phyloP scores from a whole-genome alignment of 2,113 vertebrate species.

The Mus pahari region DNA sequence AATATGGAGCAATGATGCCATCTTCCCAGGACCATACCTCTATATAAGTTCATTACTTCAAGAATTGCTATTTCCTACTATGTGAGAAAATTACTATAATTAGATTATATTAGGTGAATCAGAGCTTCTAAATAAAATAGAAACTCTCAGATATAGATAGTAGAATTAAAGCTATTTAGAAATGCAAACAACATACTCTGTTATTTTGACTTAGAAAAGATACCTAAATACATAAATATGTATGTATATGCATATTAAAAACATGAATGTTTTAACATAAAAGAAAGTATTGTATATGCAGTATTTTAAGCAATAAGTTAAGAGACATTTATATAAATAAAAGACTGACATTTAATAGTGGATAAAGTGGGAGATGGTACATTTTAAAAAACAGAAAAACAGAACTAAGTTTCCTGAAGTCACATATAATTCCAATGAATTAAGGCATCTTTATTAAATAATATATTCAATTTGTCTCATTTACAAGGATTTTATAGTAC shows the following conservation, averaged over 20 bases:
- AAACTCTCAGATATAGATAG: background rate
- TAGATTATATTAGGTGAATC: background rate
- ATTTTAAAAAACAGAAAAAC: background rate
- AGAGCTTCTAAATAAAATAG: background rate
- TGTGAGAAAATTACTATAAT: background rate
- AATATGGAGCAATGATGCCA: background rate
- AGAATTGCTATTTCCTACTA: background rate
- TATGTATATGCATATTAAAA: background rate
- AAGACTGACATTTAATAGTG: background rate
- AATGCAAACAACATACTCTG: background rate
- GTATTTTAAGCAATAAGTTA: constrained; percentile 10
- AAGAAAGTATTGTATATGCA: background rate
- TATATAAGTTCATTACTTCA: background rate
- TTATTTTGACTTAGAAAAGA: background rate
- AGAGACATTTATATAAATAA: background rate
- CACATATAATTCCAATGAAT: background rate
- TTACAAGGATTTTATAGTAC: constrained; percentile 10
- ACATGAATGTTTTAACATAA: background rate
- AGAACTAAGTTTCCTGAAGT: background rate
- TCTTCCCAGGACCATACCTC: background rate
- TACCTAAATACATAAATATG: background rate
- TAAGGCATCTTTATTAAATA: background rate
- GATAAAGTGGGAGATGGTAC: background rate
- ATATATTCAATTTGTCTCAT: background rate
- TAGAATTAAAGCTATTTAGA: constrained; percentile 4